Evolutionary conservation across 2,797 vertebrate genomes (phyloP).

Genomic region (Lithobates sylvaticus): DNA sequence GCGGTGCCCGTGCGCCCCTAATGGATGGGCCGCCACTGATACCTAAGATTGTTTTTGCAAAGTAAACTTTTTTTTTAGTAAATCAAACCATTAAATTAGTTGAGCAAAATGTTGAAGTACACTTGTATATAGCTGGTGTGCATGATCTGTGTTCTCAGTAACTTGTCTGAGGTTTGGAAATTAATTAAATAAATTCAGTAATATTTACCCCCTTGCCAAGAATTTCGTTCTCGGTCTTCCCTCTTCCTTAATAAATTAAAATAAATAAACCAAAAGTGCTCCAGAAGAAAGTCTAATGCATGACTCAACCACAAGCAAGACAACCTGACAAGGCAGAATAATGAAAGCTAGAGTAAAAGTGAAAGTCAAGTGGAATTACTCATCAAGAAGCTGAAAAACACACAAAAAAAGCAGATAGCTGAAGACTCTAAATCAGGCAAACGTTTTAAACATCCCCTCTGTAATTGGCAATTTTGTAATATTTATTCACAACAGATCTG

Average conservation of each 20-base stretch:
- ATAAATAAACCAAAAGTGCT: background rate
- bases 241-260: slow-evolving; percentile 34
- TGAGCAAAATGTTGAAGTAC: too few species aligned
- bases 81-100: too few species aligned
- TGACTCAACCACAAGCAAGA: slow-evolving; percentile 19
- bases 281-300: slow-evolving; percentile 29
- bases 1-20: too few species aligned
- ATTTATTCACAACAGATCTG: slow-evolving; percentile 97
- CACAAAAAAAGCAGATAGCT: slow-evolving; percentile 7
- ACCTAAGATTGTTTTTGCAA: too few species aligned
- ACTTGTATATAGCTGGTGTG: too few species aligned
- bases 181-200: background rate
- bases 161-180: too few species aligned
- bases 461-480: slow-evolving; percentile 99
- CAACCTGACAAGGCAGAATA: slow-evolving; percentile 41
- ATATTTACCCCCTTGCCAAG: slow-evolving; percentile 30
- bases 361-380: slow-evolving; percentile 66
- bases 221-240: slow-evolving; percentile 16
- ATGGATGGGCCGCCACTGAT: too few species aligned
- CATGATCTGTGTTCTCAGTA: too few species aligned
- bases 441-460: slow-evolving; percentile 94
- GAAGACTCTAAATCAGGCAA: slow-evolving; percentile 79
- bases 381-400: slow-evolving; percentile 62
- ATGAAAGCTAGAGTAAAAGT: slow-evolving; percentile 47
- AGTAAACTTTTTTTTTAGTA: too few species aligned